Evolutionary conservation across 2,113 vertebrate species (phyloP).

Genomic region (Poicephalus meyeri): DNA sequence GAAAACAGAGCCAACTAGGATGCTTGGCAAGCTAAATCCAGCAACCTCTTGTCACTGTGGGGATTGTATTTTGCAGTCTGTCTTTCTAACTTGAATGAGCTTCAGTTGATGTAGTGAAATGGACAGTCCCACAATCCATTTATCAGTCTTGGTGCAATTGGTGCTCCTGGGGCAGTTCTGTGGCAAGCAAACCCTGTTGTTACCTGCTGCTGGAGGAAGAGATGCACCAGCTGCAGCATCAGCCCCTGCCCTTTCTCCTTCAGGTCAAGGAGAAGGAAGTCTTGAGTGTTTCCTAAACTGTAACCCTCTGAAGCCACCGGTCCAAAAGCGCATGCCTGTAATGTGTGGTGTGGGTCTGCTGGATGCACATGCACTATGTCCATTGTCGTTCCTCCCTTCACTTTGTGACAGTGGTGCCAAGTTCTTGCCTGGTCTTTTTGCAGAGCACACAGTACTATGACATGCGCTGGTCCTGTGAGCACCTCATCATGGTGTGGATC

Average conservation of each 20-base stretch:
- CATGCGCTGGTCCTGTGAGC: conserved; percentile 99
- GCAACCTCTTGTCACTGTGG: neutral
- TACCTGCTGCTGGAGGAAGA: neutral
- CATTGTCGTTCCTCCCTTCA: neutral
- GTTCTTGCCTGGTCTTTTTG: conserved; percentile 52
- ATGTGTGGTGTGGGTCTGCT: conserved; percentile 66
- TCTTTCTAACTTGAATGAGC: neutral
- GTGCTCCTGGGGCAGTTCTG: neutral
- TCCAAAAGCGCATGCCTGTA: conserved; percentile 72
- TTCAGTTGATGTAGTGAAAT: neutral
- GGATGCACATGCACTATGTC: conserved; percentile 39
- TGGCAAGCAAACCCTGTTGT: neutral
- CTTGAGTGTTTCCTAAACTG: conserved; percentile 19
- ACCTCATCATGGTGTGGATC: conserved; percentile 99
- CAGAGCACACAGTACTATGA: conserved; percentile 99
- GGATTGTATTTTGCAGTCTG: neutral
- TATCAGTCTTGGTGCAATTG: neutral
- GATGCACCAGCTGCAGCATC: neutral
- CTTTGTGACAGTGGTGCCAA: neutral
- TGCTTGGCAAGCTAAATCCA: conserved; percentile 10
- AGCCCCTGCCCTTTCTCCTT: conserved; percentile 25
- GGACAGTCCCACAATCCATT: neutral
- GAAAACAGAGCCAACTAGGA: neutral
- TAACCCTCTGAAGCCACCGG: conserved; percentile 36
- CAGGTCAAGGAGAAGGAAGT: conserved; percentile 35